These are phyloP conservation scores for Cinara cedri DNA, from an alignment of 2,888 invertebrate species.

Conservation along the genomic window DNA sequence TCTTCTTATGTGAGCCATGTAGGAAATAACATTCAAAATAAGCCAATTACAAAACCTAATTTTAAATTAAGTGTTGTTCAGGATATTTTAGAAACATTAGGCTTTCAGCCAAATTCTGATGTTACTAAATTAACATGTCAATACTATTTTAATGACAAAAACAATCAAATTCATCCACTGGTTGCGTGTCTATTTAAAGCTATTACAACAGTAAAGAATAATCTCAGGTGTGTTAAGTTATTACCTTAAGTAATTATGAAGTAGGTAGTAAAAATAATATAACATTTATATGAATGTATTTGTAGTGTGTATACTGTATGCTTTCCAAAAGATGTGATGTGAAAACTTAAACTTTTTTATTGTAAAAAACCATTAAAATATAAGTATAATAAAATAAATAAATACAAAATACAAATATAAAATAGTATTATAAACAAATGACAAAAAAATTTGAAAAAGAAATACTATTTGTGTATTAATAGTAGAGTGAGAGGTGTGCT, in stretches of 20 bases:
- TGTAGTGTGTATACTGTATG: background rate
- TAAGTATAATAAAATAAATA: too few species aligned
- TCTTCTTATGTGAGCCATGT: conserved; percentile 21
- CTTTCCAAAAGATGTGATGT: too few species aligned
- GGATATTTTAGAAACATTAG: conserved; percentile 40
- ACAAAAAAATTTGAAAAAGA: too few species aligned
- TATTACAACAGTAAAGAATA: background rate
- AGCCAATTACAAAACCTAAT: background rate
- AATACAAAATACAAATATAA: too few species aligned
- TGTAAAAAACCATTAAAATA: too few species aligned
- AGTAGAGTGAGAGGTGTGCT: too few species aligned
- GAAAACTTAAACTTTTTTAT: too few species aligned
- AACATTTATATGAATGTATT: background rate
- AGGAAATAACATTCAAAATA: background rate
- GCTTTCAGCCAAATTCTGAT: conserved; percentile 19
- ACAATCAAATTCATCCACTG: conserved; percentile 3
- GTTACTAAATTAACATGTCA: background rate
- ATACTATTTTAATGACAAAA: conserved; percentile 34
- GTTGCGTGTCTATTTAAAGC: conserved; percentile 31
- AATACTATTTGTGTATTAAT: too few species aligned
- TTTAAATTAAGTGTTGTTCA: conserved; percentile 26
- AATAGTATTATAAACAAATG: too few species aligned
- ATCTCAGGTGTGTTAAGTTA: background rate
- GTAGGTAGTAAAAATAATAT: background rate
- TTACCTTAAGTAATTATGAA: background rate